phyloP scores from a whole-genome alignment of 2,888 invertebrate genomes.

The Cancer borealis region DNA sequence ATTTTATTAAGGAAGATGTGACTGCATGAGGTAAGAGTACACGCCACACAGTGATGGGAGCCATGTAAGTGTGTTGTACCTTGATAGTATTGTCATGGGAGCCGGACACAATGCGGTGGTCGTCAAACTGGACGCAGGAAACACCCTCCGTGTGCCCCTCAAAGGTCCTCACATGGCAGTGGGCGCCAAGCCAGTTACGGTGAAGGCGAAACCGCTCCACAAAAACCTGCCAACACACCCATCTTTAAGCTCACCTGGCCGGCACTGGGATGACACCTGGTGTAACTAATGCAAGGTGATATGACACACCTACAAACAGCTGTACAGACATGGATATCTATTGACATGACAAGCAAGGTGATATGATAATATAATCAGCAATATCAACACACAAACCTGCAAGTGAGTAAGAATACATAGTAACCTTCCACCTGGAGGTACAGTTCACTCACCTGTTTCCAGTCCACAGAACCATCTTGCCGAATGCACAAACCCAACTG shows the following conservation, averaged over 20 bases:
- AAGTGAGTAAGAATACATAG: not conserved
- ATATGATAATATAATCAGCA: too few relatives aligned
- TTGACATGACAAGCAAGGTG: too few relatives aligned
- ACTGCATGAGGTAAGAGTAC: not conserved
- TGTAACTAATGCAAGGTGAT: slow-evolving; percentile 78
- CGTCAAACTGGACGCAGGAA: slow-evolving; percentile 82
- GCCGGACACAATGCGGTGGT: slow-evolving; percentile 82
- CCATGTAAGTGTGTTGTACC: slow-evolving; percentile 78
- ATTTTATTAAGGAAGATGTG: too few relatives aligned
- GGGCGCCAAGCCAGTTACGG: slow-evolving; percentile 81
- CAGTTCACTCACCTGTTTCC: slow-evolving; percentile 77
- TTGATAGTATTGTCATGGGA: slow-evolving; percentile 82
- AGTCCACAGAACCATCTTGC: slow-evolving; percentile 76
- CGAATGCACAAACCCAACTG: slow-evolving; percentile 79
- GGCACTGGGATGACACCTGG: slow-evolving; percentile 78
- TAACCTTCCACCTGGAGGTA: not conserved
- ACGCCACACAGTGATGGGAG: not conserved
- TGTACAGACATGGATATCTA: not conserved
- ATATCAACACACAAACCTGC: too few relatives aligned
- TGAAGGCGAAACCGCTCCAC: slow-evolving; percentile 81
- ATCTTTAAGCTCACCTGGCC: slow-evolving; percentile 77
- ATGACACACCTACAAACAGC: not conserved
- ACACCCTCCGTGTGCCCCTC: slow-evolving; percentile 82
- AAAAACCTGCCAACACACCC: slow-evolving; percentile 80
- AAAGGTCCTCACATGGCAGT: slow-evolving; percentile 82